Base-by-base conservation (phyloP, 2,113 vertebrate genomes). In the Strix aluco region DNA sequence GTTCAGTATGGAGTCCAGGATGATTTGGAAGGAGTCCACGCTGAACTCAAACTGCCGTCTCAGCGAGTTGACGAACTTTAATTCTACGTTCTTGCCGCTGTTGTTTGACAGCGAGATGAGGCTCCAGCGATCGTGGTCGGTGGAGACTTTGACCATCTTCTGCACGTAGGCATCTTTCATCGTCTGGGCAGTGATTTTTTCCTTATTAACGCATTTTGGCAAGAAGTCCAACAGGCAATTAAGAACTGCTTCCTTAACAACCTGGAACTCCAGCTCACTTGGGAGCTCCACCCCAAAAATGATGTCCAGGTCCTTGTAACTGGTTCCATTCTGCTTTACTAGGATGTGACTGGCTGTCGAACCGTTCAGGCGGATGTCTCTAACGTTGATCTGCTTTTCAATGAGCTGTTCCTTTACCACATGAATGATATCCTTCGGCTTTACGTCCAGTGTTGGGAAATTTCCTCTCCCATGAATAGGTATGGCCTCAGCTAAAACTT, bases 71-170 rank as follows among this genome's bases (percentile, higher is more conserved):
- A 99, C 99, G 8, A 99, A 99, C 96, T 99, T 99, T 27, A 99
- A 97, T 93, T 99, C 99, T 59, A 99, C 98, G 15, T 99, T 99
- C 96, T 99, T 99, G 71, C 99, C 99, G 0, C 98, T 99, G 96
- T 99, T 99, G 97, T 99, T 99, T 55, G 99, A 99, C 55, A 99
- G 98, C 0, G 99, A 99, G 96, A 99, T 99, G 96, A 99, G 99
- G 90, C 99, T 99, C 99, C 99, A 99, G 67, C 98, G 99, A 91
- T 99, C 99, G 2, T 99, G 97, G 36, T 99, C 98, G 4, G 98
- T 99, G 94, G 99, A 99, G 51, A 99, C 98, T 93, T 99, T 99
- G 30, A 99, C 99, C 99, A 99, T 99, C 98, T 99, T 99, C 98
- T 99, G 99, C 42, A 99, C 99, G 1, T 99, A 99, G 58, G 99